Evolutionary conservation across 2,113 vertebrate genomes (phyloP).

Genomic region (Elachura formosa): DNA sequence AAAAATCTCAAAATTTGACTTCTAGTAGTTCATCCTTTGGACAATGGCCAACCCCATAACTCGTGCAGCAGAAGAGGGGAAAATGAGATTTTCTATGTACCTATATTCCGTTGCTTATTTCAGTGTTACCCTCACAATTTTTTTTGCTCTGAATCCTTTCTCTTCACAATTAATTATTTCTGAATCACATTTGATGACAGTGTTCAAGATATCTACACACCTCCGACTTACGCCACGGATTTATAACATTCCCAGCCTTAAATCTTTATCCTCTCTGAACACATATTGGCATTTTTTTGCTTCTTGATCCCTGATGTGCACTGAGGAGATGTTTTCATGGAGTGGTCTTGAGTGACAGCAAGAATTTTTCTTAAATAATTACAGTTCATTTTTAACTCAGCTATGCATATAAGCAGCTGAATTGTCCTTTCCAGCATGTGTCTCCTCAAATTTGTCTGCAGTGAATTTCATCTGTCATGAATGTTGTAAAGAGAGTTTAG

Average conservation of each 20-base stretch:
- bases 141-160: not conserved
- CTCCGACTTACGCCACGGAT: not conserved
- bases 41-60: not conserved
- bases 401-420: not conserved
- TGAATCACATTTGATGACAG: not conserved
- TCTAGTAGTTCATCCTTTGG: not conserved
- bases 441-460: conserved; percentile 23
- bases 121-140: not conserved
- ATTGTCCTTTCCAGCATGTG: not conserved
- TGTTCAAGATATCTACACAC: not conserved
- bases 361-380: conserved; percentile 22
- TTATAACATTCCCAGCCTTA: not conserved
- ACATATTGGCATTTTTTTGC: not conserved
- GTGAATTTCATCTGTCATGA: not conserved
- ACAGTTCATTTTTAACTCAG: conserved; percentile 6
- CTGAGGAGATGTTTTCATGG: not conserved
- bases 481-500: not conserved
- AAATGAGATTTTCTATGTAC: not conserved
- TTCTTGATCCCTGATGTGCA: not conserved
- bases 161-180: not conserved
- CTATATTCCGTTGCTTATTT: not conserved
- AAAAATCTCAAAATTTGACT: not conserved
- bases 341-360: not conserved
- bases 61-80: not conserved
- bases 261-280: not conserved